Evolutionary conservation across 1,140 invertebrate species (phyloP).

Genomic region (Drosophila bifasciata): DNA sequence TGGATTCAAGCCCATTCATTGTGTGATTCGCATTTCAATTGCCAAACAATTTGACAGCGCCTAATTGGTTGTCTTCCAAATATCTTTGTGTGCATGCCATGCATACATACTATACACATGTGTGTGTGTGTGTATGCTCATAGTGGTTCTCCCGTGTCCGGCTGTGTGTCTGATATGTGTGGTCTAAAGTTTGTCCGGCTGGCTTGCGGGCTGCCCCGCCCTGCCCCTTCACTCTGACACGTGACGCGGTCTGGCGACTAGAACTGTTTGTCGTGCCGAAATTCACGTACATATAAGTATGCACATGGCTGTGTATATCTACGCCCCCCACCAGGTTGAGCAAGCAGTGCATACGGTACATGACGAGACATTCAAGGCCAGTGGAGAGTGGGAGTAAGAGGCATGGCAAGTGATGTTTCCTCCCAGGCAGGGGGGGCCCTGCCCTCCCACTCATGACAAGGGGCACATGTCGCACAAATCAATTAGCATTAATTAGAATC

Average conservation of each 20-base stretch:
- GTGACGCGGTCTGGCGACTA: constrained; percentile 1
- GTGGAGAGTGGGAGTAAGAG: not conserved
- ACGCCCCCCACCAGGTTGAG: not conserved
- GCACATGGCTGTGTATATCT: not conserved
- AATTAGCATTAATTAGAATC: constrained; percentile 75
- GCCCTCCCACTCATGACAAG: too few relatives aligned
- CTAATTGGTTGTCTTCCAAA: constrained; percentile 48
- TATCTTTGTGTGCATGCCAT: not conserved
- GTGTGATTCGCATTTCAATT: constrained; percentile 35
- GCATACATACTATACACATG: not conserved
- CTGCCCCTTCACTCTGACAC: constrained; percentile 25
- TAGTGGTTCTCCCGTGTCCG: not conserved
- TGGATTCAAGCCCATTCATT: not conserved
- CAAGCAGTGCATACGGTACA: too few relatives aligned
- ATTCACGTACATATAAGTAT: constrained; percentile 1
- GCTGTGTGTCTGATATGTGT: not conserved
- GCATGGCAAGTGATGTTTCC: not conserved
- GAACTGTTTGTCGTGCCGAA: constrained; percentile 4
- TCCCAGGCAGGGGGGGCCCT: too few relatives aligned
- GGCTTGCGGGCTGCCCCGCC: too few relatives aligned
- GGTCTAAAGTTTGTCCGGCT: constrained; percentile 27
- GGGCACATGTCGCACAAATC: constrained; percentile 59
- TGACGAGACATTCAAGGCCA: too few relatives aligned
- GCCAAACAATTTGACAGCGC: constrained; percentile 48
- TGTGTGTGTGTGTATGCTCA: not conserved